Evolutionary conservation across 2,888 invertebrate genomes (phyloP).

Genomic region (Perithous albicinctus): DNA sequence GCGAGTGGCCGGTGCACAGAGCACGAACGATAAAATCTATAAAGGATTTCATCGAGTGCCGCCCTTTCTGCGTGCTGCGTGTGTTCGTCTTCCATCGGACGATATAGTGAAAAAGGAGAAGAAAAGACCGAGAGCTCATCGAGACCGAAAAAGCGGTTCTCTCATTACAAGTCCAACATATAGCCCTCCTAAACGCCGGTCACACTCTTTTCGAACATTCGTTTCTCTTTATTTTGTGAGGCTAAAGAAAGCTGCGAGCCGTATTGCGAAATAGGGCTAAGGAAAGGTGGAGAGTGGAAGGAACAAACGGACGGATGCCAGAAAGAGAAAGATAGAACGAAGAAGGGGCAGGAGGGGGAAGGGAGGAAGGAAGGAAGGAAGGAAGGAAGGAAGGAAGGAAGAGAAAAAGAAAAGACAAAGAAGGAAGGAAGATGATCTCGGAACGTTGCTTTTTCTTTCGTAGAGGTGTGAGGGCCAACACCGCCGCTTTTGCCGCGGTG

Average conservation of each 20-base stretch:
- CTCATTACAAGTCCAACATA: slow-evolving; percentile 81
- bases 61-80: slow-evolving; percentile 72
- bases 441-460: slow-evolving; percentile 39
- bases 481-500: slow-evolving; percentile 71
- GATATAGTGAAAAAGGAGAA: slow-evolving; percentile 15
- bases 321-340: slow-evolving; percentile 6
- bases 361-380: background rate
- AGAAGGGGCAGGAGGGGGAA: background rate
- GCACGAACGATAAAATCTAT: slow-evolving; percentile 77
- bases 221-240: slow-evolving; percentile 22
- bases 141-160: slow-evolving; percentile 70
- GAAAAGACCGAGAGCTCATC: slow-evolving; percentile 20
- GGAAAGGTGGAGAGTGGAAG: slow-evolving; percentile 8
- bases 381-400: background rate
- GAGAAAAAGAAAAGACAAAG: background rate
- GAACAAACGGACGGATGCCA: slow-evolving; percentile 5
- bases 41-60: slow-evolving; percentile 80
- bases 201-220: slow-evolving; percentile 68
- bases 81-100: slow-evolving; percentile 19
- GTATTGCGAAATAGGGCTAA: slow-evolving; percentile 14
- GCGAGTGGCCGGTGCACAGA: slow-evolving; percentile 43
- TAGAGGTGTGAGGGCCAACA: slow-evolving; percentile 28
- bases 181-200: slow-evolving; percentile 79
- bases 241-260: background rate
- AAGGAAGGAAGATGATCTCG: slow-evolving; percentile 37